Evolutionary conservation across 2,113 vertebrate species (phyloP).

Genomic region (Aplodontia rufa): DNA sequence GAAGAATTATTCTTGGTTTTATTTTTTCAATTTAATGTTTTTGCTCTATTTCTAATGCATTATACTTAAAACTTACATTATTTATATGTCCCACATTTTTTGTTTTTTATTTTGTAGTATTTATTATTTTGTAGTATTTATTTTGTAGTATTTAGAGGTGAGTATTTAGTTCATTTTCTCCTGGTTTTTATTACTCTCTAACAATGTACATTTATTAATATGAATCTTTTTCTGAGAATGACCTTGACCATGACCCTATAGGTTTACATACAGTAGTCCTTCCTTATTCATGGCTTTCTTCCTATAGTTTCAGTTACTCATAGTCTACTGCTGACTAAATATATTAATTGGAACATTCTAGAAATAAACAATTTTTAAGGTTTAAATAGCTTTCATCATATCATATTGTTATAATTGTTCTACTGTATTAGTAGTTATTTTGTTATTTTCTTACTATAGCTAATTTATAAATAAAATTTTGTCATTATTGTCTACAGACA

Average conservation of each 20-base stretch:
- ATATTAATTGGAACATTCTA: background rate
- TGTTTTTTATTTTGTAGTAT: background rate
- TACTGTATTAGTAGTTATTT: background rate
- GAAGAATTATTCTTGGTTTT: background rate
- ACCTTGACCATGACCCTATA: background rate
- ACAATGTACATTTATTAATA: background rate
- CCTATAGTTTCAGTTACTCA: background rate
- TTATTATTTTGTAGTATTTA: background rate
- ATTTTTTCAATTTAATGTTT: background rate
- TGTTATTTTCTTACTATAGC: background rate
- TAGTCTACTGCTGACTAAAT: background rate
- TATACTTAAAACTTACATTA: background rate
- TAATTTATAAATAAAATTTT: background rate
- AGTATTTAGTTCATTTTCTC: background rate
- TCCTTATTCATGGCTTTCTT: background rate
- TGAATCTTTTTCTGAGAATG: constrained; percentile 15
- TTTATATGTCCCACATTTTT: background rate
- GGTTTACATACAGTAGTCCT: background rate
- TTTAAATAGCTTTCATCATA: background rate
- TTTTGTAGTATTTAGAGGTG: background rate
- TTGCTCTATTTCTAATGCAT: background rate
- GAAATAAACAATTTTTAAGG: background rate
- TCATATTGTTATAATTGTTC: background rate
- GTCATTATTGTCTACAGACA: background rate
- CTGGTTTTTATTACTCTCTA: background rate